Conservation (phyloP, 2,888 invertebrate genomes). For the Stenchaetothrips biformis region DNA sequence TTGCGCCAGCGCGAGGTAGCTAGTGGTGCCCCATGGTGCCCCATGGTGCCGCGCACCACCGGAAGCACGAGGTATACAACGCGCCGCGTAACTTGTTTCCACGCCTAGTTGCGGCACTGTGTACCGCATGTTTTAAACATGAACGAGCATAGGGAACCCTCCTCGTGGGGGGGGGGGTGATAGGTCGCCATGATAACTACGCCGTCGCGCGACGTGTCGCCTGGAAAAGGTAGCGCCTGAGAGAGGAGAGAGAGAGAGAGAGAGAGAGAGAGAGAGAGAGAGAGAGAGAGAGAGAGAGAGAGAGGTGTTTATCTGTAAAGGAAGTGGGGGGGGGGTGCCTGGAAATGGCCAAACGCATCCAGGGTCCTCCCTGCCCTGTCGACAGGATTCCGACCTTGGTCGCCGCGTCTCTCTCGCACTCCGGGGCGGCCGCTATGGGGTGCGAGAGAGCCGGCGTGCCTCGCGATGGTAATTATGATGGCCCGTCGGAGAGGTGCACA, state of each 20-base stretch:
- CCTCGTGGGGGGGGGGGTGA: too few relatives aligned
- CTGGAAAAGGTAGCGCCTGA: not conserved
- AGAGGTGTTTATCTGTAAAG: constrained; percentile 12
- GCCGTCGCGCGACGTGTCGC: not conserved
- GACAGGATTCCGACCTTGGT: too few relatives aligned
- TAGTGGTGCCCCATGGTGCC: constrained; percentile 26
- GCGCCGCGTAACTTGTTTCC: constrained; percentile 33
- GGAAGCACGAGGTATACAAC: constrained; percentile 27
- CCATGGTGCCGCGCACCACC: constrained; percentile 2
- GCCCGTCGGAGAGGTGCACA: constrained; percentile 33
- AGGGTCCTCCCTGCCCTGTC: too few relatives aligned
- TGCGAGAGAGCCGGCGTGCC: too few relatives aligned
- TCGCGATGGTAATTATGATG: too few relatives aligned
- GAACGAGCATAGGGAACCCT: not conserved
- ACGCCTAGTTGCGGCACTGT: constrained; percentile 34
- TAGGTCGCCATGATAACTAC: too few relatives aligned
- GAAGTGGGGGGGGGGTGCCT: constrained; percentile 36
- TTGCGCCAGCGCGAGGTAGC: constrained; percentile 38
- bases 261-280: too few relatives aligned
- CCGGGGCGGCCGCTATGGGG: too few relatives aligned
- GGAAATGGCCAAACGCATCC: constrained; percentile 30
- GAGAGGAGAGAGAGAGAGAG: not conserved
- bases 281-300: too few relatives aligned
- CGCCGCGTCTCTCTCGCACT: too few relatives aligned
- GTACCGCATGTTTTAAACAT: constrained; percentile 33